Evolutionary conservation across 2,113 vertebrate genomes (phyloP), one percentile per base, ranked within the genome.

Genomic region (Eulacestoma nigropectus): DNA sequence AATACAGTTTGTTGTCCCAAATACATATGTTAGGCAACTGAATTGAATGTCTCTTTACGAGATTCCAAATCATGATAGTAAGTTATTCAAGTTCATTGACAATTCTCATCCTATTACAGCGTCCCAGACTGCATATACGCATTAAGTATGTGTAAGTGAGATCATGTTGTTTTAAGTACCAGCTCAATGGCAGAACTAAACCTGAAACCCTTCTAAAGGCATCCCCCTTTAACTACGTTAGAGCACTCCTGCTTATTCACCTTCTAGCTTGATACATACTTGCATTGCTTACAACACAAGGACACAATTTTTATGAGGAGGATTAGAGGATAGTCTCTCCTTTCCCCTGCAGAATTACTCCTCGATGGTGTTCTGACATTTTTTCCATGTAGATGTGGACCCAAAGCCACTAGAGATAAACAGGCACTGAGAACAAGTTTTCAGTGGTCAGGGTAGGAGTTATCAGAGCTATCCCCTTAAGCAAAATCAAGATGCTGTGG

Each of bases 291-390:
- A 17, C 39, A 93, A 11, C 10, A 27, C 9, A 50, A 73, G n/a
- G 11, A 73, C 11, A 27, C 2, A 13, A 20, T 4, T 68, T 80
- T 49, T 44, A 41, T 4, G n/a, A 57, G 18, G 6, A 84, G 13
- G 2, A 13, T n/a, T 82, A 2, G 4, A 30, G 9, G 2, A 5
- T 29, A 33, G 12, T 42, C 50, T 16, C 35, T 63, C 8, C 6
- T 89, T 87, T 41, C 22, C 7, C 15, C 6, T 83, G 18, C 13
- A 75, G 32, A 79, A 42, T 44, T 30, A 41, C 10, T 56, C 11
- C 15, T 57, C 0, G 0, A 4, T 53, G 27, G 3, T 41, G 7
- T 27, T 75, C 13, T 39, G 47, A 44, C 2, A 19, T 21, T 89
- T 69, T 32, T 77, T 16, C 21, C 33, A 13, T 21, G 10, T 27